These are phyloP conservation scores for Misgurnus mizolepis DNA, from an alignment of 2,113 vertebrate species.

Conservation along the genomic window DNA sequence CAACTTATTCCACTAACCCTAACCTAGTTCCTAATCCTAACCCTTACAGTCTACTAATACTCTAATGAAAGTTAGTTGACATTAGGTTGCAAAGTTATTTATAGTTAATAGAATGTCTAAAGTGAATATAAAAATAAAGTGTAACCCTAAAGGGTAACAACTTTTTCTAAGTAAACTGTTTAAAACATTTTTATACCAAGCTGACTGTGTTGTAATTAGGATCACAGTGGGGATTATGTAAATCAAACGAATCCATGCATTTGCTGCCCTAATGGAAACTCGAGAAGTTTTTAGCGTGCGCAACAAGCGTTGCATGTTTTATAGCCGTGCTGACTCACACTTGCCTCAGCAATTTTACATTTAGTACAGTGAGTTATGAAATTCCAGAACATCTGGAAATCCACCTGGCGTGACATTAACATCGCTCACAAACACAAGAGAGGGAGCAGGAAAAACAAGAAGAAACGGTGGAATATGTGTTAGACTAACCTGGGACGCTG, in stretches of 20 bases:
- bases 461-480: neutral
- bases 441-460: neutral
- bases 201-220: constrained; percentile 36
- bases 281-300: constrained; percentile 22
- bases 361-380: constrained; percentile 30
- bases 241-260: neutral
- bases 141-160: neutral
- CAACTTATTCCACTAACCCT: no score
- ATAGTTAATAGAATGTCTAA: no score
- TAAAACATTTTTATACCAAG: neutral
- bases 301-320: constrained; percentile 43
- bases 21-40: no score
- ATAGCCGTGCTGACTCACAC: constrained; percentile 36
- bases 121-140: no score
- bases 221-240: constrained; percentile 1
- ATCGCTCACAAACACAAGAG: neutral
- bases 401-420: constrained; percentile 35
- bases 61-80: no score
- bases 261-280: constrained; percentile 32
- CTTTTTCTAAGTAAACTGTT: neutral
- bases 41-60: no score
- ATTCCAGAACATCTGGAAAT: constrained; percentile 39
- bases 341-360: constrained; percentile 43
- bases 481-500: constrained; percentile 2
- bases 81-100: no score